Evolutionary conservation across 2,888 invertebrate genomes (phyloP).

Genomic region (Elysia crispata): DNA sequence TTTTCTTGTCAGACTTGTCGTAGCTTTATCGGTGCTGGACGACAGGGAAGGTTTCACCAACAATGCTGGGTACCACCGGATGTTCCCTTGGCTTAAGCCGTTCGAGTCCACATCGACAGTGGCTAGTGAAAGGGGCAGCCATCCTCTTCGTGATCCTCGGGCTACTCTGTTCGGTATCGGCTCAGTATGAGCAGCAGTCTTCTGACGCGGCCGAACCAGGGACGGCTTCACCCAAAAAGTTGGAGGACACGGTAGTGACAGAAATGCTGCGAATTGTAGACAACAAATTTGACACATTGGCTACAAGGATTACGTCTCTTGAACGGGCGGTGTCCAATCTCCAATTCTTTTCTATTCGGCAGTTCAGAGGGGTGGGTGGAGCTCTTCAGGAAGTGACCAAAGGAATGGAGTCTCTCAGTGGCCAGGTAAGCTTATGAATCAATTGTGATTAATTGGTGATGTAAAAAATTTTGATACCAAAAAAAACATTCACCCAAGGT

Average conservation of each 20-base stretch:
- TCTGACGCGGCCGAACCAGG: not conserved
- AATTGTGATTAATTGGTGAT: too few relatives aligned
- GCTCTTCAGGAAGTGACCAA: conserved; percentile 60
- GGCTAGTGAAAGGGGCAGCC: too few relatives aligned
- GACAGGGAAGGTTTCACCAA: too few relatives aligned
- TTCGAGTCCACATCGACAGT: too few relatives aligned
- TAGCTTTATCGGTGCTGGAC: too few relatives aligned
- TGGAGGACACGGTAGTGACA: conserved; percentile 62
- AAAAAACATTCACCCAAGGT: too few relatives aligned
- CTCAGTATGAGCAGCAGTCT: not conserved
- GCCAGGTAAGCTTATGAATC: conserved; percentile 49
- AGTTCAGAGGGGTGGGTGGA: conserved; percentile 65
- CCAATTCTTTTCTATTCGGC: conserved; percentile 68
- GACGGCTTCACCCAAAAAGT: conserved; percentile 2
- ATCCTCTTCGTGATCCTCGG: too few relatives aligned
- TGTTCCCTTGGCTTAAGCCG: too few relatives aligned
- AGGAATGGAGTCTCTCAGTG: conserved; percentile 51
- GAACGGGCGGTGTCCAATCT: conserved; percentile 65
- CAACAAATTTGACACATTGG: conserved; percentile 66
- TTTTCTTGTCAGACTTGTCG: too few relatives aligned
- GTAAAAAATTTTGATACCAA: too few relatives aligned
- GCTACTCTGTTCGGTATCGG: too few relatives aligned
- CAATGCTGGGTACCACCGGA: too few relatives aligned
- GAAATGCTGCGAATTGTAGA: conserved; percentile 67
- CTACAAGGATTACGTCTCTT: conserved; percentile 59